Conservation (phyloP, 2,113 vertebrate genomes). For the Paramisgurnus dabryanus region DNA sequence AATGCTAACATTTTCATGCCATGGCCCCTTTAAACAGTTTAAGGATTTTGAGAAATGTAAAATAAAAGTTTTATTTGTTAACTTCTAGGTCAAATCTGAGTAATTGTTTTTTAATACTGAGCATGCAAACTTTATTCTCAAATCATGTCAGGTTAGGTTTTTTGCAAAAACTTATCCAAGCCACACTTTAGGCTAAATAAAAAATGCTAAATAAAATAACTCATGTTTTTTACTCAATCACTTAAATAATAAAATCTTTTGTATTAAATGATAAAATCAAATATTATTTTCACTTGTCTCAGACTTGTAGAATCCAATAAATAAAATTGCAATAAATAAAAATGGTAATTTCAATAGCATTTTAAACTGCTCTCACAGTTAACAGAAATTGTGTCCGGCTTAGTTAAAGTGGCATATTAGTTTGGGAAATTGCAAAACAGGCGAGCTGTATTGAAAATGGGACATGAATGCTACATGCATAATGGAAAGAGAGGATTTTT, state of each 20-base stretch:
- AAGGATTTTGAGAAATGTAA: not conserved
- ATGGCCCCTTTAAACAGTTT: too few species aligned
- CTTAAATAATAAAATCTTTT: not conserved
- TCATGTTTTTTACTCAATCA: not conserved
- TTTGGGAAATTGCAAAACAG: conserved; percentile 25
- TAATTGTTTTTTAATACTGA: too few species aligned
- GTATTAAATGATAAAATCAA: conserved; percentile 9
- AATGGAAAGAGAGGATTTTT: conserved; percentile 40
- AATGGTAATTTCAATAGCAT: conserved; percentile 16
- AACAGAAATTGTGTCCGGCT: conserved; percentile 12
- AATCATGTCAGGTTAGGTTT: too few species aligned
- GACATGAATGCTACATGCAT: conserved; percentile 13
- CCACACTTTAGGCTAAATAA: too few species aligned
- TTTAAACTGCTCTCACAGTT: conserved; percentile 16
- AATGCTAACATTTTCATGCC: too few species aligned
- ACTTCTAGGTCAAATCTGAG: too few species aligned
- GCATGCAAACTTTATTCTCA: too few species aligned
- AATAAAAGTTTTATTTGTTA: too few species aligned
- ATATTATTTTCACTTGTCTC: not conserved
- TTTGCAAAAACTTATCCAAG: too few species aligned
- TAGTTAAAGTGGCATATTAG: conserved; percentile 1
- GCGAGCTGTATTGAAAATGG: conserved; percentile 29
- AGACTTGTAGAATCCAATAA: conserved; percentile 4
- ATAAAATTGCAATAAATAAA: conserved; percentile 24
- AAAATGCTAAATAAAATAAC: too few species aligned